Base-by-base conservation (phyloP, 2,113 vertebrate genomes). In the Erythrocercus mccallii region DNA sequence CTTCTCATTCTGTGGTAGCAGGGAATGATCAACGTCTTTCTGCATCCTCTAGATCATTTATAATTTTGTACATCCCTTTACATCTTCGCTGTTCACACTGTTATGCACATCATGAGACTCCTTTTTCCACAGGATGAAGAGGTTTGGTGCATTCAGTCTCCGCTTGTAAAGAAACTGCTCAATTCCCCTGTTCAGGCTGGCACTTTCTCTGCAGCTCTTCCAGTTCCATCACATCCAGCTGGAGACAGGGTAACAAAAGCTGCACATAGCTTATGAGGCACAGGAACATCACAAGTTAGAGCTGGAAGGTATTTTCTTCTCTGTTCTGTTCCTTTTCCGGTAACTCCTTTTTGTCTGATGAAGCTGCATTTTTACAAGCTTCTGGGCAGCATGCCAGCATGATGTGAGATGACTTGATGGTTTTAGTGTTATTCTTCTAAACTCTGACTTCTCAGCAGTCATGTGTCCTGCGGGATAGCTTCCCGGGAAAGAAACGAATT, bases 281-380 rank as follows among this genome's bases (percentile, higher is more conserved):
- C 74, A 73, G 62, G 60, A 68, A 70, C 10, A 6, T 70, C 76
- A 73, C 37, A 88, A 54, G 37, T 38, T 20, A 80, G 68, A 92
- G 60, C 50, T 16, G 22, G 51, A 83, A 73, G 51, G 88, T 40
- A 66, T 93, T 90, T 83, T 81, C 86, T 71, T 73, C 72, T 79
- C 48, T 65, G 48, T 71, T 88, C 48, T 3, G 1, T 38, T 88
- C 60, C n/a, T 83, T 74, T 81, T 45, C 70, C 0, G 2, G 77
- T 79, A 68, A 62, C 62, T 90, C 69, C 54, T 88, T 74, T 84
- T 85, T 76, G 65, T 86, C 28, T 74, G 85, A 90, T 86, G 81
- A 95, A 70, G 91, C 44, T 96, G 94, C 76, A 54, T 86, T 95
- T 94, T 88, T 53, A 86, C 72, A 88, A 90, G 61, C 35, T 87